phyloP scores from a whole-genome alignment of 2,113 vertebrate species.

The Sinocyclocheilus rhinocerous region DNA sequence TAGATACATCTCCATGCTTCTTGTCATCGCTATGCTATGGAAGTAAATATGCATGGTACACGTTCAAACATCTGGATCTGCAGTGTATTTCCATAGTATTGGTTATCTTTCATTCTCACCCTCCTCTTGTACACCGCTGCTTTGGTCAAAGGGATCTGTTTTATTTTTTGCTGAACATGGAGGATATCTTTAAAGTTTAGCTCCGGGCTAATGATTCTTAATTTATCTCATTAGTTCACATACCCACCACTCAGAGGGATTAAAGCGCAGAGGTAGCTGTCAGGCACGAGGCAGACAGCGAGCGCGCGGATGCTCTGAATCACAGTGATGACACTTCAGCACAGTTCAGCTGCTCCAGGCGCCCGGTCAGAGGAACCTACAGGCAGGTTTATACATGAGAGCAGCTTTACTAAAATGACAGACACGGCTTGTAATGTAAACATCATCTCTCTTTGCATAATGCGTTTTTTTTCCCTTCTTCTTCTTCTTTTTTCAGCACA shows the following conservation, averaged over 20 bases:
- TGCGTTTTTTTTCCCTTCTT: not conserved
- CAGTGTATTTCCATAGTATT: not conserved
- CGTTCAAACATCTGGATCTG: not conserved
- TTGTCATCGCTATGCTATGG: not conserved
- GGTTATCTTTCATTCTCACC: not conserved
- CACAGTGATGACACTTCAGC: constrained; percentile 26
- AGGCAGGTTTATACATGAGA: constrained; percentile 36
- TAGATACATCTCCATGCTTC: constrained; percentile 77
- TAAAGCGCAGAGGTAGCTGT: constrained; percentile 55
- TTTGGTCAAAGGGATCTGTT: constrained; percentile 26
- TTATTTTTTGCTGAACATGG: constrained; percentile 31
- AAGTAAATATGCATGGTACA: not conserved
- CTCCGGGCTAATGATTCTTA: constrained; percentile 65
- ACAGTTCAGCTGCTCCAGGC: constrained; percentile 39
- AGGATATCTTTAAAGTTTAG: constrained; percentile 55
- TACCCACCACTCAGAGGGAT: constrained; percentile 67
- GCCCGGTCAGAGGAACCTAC: constrained; percentile 38
- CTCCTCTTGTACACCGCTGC: constrained; percentile 9
- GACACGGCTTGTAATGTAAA: constrained; percentile 43
- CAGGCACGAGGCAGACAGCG: constrained; percentile 35
- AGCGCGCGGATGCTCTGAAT: constrained; percentile 13
- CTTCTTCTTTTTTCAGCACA: too few relatives aligned
- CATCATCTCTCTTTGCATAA: constrained; percentile 27
- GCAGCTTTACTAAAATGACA: constrained; percentile 45
- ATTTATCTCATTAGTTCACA: constrained; percentile 73